Conservation (phyloP, 2,888 invertebrate genomes). For the Ditylenchus weischeri region DNA sequence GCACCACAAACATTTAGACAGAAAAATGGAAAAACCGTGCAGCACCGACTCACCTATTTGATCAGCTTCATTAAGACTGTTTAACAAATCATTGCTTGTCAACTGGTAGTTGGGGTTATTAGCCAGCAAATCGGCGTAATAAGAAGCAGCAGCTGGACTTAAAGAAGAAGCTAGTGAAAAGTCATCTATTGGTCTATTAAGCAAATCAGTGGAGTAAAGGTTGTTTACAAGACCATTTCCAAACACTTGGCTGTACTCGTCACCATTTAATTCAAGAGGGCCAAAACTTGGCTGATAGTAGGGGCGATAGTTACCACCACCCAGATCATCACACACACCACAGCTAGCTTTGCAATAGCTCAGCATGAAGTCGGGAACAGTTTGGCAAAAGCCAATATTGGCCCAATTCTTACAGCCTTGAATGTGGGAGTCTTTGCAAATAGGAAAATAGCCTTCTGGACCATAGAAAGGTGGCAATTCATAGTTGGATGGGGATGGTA, state of each 20-base stretch:
- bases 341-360: constrained; percentile 29
- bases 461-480: no score
- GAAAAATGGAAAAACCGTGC: not conserved
- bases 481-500: no score
- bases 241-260: not conserved
- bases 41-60: not conserved
- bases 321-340: constrained; percentile 18
- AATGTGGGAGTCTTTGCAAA: constrained; percentile 29
- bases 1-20: not conserved
- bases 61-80: not conserved
- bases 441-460: no score
- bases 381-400: constrained; percentile 21
- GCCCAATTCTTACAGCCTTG: constrained; percentile 30
- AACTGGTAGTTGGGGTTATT: constrained; percentile 7
- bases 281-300: not conserved
- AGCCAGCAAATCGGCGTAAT: not conserved
- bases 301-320: not conserved
- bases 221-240: not conserved
- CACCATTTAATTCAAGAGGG: not conserved
- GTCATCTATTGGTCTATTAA: not conserved
- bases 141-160: not conserved
- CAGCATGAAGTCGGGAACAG: constrained; percentile 25
- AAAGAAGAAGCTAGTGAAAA: not conserved
- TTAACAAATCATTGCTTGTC: not conserved
- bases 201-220: not conserved